Base-by-base conservation (phyloP, 1,140 invertebrate genomes). In the Diprion similis region DNA sequence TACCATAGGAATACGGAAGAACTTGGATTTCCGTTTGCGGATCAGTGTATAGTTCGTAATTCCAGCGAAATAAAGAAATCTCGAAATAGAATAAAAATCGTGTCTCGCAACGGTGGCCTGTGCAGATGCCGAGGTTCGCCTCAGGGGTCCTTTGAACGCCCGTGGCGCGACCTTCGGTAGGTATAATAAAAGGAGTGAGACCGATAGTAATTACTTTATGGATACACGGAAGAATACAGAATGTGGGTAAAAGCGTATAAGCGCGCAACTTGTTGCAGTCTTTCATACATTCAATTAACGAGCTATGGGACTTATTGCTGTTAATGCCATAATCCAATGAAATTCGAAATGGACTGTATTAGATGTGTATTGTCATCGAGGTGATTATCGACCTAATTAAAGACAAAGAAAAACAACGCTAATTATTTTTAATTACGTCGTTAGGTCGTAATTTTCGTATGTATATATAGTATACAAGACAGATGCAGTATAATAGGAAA, bases 321-420 rank as follows among this genome's bases (percentile, higher is more conserved):
- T 17, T 59, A 13, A 59, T 17, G n/a, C 11, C 11, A 59, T 8
- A 59, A 13, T 59, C 51, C 4, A 59, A 17, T 59, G 51, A 59
- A 8, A 59, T 59, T 59, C n/a, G 24, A 59, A 59, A 15, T 17
- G n/a, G 51, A 59, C 51, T 59, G 11, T 17, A 59, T 59, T 59
- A 6, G n/a, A 17, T 59, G 51, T 59, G n/a, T 59, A 59, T 59
- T 59, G 51, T 59, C 51, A 59, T 17, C 51, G 51, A 59, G 51
- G 51, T 59, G 51, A 17, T 59, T 59, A 59, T 59, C 51, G 51
- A 13, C 11, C 51, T 59, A 59, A 59, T 59, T 59, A 59, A 59
- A 59, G 6, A 13, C 11, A 59, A 59, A 15, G 51, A 59, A 59
- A 59, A 37, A 37, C 24, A 37, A 59, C 51, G 51, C 11, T 59